Percentiles rank a stretch among this genome's conserved stretches.
These are phyloP conservation scores for Cybosia mesomella DNA, from an alignment of 2,888 invertebrate species.

Conservation along the genomic window DNA sequence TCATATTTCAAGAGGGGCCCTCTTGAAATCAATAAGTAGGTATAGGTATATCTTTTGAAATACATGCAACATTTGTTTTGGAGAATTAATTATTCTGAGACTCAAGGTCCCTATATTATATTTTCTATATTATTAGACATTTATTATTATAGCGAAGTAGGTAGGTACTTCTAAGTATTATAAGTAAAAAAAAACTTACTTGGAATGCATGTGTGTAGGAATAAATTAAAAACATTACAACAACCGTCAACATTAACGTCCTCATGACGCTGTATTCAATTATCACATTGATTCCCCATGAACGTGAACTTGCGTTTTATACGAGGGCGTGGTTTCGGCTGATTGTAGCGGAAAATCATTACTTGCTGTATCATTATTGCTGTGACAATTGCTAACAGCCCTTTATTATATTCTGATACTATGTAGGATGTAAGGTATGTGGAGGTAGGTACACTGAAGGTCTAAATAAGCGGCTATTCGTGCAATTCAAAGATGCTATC, in stretches of 20 bases:
- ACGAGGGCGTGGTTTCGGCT: constrained; percentile 79
- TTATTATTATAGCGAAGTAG: too few species aligned
- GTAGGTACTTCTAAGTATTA: not conserved
- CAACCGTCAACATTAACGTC: constrained; percentile 57
- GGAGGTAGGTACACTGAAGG: not conserved
- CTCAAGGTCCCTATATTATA: too few species aligned
- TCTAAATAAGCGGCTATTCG: not conserved
- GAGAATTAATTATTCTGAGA: too few species aligned
- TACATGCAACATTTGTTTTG: too few species aligned
- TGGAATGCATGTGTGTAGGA: constrained; percentile 61
- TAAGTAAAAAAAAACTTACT: constrained; percentile 58
- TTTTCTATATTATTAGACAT: too few species aligned
- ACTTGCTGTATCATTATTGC: constrained; percentile 64
- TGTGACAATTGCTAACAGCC: constrained; percentile 55
- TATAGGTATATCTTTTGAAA: too few species aligned
- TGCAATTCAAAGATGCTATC: too few species aligned
- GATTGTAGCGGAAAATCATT: constrained; percentile 74
- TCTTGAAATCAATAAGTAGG: too few species aligned
- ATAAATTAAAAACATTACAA: constrained; percentile 58
- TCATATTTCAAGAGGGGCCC: too few species aligned
- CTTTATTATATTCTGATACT: constrained; percentile 28
- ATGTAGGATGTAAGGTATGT: not conserved
- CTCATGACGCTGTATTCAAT: constrained; percentile 69
- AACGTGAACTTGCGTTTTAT: constrained; percentile 84
- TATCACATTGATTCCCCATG: constrained; percentile 71